Base-by-base conservation (phyloP, 2,888 invertebrate species). In the Colostygia pectinataria region DNA sequence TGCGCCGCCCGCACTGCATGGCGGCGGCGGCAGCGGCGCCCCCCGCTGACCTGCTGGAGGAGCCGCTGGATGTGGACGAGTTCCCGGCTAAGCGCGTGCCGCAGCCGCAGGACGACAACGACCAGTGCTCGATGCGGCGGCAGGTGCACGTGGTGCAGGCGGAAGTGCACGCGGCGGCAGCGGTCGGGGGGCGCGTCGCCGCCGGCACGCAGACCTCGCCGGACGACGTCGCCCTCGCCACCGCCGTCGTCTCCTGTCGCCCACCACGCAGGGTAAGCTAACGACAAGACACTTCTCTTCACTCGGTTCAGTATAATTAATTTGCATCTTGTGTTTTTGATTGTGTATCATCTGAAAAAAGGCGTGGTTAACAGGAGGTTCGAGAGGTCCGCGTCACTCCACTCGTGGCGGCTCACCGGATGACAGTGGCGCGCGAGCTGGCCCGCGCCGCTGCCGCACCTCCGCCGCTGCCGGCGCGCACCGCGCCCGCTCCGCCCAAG, bases 141-240 rank as follows among this genome's bases (percentile, higher is more conserved):
- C 41, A 25, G n/a, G 15, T 41, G 14, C 40, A 31, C 0, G 32
- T 33, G 27, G 42, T 43, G 13, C 20, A 4, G 6, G 27, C 24
- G 24, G 27, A 42, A 12, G 45, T 48, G 24, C 32, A 45, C 33
- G 24, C 25, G 23, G 33, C 45, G n/a, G 29, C 12, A 0, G 73
- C 12, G 27, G 6, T 2, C 10, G 27, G 8, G 10, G 10, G 6
- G 9, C 66, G 71, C 9, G 61, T 93, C 13, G 92, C 92, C 0
- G 93, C 93, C 6, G 93, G 93, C 29, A 94, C 94, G 0, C 95
- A 94, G 79, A 94, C 94, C 0, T 94, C 94, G 18, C 94, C 94
- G 18, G 94, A 93, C 12, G 59, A 62, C 13, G 62, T 9, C 59
- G 25, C 59, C 59, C 23, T 71, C 8, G n/a, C 32, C 8, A 13